Conservation (phyloP, 2,797 vertebrate species). For the Dermochelys coriacea region DNA sequence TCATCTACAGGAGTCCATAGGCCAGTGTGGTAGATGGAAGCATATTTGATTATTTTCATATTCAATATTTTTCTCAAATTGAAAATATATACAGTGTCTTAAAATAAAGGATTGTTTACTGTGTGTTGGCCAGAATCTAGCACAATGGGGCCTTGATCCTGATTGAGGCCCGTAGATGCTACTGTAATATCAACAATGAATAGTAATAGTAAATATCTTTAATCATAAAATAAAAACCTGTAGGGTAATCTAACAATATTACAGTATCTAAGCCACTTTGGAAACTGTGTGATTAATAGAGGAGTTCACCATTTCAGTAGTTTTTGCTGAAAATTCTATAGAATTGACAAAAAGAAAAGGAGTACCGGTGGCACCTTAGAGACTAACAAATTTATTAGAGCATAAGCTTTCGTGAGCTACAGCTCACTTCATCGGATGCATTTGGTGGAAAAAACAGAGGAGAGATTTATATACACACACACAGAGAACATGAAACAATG, state of each 20-base stretch:
- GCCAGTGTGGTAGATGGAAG: neutral
- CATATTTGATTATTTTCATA: neutral
- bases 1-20: neutral
- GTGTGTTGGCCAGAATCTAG: neutral
- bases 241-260: neutral
- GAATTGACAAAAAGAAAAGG: too few species aligned
- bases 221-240: neutral
- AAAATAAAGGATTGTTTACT: neutral
- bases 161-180: neutral
- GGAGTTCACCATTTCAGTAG: neutral
- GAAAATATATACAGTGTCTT: neutral
- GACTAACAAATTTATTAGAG: too few species aligned
- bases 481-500: too few species aligned
- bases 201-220: neutral
- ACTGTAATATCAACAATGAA: neutral
- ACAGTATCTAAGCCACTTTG: neutral
- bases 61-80: neutral
- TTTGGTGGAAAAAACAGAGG: too few species aligned
- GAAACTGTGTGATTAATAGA: neutral
- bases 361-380: too few species aligned
- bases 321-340: neutral
- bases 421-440: too few species aligned
- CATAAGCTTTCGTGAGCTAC: too few species aligned
- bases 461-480: too few species aligned
- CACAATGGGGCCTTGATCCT: neutral